Evolutionary conservation across 2,797 vertebrate genomes (phyloP).

Genomic region (Tapirus indicus): DNA sequence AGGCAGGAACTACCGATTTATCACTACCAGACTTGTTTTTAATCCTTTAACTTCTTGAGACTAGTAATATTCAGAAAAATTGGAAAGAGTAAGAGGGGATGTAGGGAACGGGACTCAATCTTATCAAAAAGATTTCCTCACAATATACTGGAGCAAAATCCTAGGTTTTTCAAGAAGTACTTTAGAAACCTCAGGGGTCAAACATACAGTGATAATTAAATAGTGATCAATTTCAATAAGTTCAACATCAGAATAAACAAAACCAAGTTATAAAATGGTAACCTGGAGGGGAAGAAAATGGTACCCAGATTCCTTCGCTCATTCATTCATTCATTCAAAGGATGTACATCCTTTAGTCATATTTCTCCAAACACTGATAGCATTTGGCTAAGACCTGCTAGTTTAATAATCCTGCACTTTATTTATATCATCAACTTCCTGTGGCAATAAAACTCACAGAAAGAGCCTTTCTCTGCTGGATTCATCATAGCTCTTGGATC

Average conservation of each 20-base stretch:
- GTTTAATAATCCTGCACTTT: background rate
- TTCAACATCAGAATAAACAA: background rate
- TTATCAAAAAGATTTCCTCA: background rate
- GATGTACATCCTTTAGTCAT: background rate
- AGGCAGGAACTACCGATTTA: conserved; percentile 69
- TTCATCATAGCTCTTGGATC: background rate
- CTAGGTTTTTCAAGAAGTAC: background rate
- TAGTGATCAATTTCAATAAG: background rate
- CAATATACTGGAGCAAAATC: background rate
- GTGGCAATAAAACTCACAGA: background rate
- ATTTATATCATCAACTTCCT: background rate
- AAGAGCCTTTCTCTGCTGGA: background rate
- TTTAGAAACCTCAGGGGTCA: background rate
- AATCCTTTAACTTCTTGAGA: conserved; percentile 50
- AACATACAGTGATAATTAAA: background rate
- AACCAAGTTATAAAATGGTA: background rate
- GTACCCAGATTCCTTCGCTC: background rate
- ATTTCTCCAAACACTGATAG: background rate
- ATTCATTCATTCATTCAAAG: background rate
- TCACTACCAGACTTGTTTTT: conserved; percentile 63
- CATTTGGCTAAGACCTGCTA: background rate
- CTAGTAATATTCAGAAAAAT: conserved; percentile 25
- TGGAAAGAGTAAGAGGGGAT: background rate
- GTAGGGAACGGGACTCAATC: background rate
- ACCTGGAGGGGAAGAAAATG: background rate